These are phyloP conservation scores for Anoplophora glabripennis DNA, from an alignment of 1,140 invertebrate species.

Conservation along the genomic window DNA sequence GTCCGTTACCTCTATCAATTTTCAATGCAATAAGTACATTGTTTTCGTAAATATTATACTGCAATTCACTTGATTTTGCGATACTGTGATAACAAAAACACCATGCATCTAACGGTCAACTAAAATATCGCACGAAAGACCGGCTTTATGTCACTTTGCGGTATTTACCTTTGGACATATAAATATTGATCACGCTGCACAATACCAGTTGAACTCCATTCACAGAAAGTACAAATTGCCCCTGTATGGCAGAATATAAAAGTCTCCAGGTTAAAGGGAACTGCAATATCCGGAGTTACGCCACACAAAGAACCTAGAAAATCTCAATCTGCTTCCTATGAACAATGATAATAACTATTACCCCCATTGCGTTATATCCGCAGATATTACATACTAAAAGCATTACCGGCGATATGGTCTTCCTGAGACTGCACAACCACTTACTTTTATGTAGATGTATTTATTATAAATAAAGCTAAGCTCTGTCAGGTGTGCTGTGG, in stretches of 20 bases:
- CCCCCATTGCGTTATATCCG: conserved; percentile 3
- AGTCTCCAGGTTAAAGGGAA: background rate
- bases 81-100: no score
- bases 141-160: background rate
- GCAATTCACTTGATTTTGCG: no score
- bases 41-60: no score
- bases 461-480: background rate
- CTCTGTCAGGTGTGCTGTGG: no score
- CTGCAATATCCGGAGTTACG: conserved; percentile 3
- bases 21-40: no score
- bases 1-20: no score
- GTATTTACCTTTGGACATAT: background rate
- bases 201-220: conserved; percentile 10
- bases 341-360: conserved; percentile 9
- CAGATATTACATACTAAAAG: conserved; percentile 3
- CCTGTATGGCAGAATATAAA: conserved; percentile 1
- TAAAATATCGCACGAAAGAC: background rate
- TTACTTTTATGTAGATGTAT: background rate
- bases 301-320: background rate
- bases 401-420: conserved; percentile 7
- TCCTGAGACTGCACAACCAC: background rate
- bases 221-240: background rate
- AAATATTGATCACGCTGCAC: conserved; percentile 4
- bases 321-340: background rate
- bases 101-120: no score